Evolutionary conservation across 2,888 invertebrate species (phyloP).

Genomic region (Mongoloraphidia duomilia): DNA sequence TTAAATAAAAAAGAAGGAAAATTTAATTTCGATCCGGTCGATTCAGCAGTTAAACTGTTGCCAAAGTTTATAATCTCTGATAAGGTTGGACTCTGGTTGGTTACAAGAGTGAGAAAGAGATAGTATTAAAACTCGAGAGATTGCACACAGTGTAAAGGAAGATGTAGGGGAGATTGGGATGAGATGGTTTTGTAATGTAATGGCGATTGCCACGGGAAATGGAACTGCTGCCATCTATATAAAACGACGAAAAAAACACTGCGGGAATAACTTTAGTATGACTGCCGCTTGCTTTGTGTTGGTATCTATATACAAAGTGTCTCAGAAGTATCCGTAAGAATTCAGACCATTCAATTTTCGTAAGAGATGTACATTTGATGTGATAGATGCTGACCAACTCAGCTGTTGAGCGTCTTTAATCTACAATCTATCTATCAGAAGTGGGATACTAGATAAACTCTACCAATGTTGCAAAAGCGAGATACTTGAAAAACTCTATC

Average conservation of each 20-base stretch:
- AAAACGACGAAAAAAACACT: conserved; percentile 11
- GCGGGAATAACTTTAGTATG: too few relatives aligned
- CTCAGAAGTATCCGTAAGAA: too few relatives aligned
- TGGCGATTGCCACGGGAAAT: conserved; percentile 19
- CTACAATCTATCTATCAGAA: too few relatives aligned
- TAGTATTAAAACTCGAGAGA: neutral
- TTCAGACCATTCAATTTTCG: too few relatives aligned
- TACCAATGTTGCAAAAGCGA: too few relatives aligned
- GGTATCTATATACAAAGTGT: too few relatives aligned
- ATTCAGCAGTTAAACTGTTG: conserved; percentile 34
- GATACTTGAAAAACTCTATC: too few relatives aligned
- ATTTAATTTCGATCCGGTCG: conserved; percentile 41
- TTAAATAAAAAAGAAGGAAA: conserved; percentile 25
- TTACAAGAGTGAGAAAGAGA: neutral
- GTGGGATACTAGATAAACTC: too few relatives aligned
- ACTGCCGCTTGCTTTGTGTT: too few relatives aligned
- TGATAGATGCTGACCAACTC: too few relatives aligned
- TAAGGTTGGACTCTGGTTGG: conserved; percentile 22
- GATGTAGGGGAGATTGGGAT: neutral
- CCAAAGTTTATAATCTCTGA: conserved; percentile 36
- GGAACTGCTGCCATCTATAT: conserved; percentile 18
- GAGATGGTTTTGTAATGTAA: conserved; percentile 11
- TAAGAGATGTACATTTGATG: too few relatives aligned
- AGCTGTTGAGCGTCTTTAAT: too few relatives aligned
- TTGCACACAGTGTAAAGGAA: neutral